phyloP scores from a whole-genome alignment of 2,888 invertebrate genomes.

The Drosophila mettleri region DNA sequence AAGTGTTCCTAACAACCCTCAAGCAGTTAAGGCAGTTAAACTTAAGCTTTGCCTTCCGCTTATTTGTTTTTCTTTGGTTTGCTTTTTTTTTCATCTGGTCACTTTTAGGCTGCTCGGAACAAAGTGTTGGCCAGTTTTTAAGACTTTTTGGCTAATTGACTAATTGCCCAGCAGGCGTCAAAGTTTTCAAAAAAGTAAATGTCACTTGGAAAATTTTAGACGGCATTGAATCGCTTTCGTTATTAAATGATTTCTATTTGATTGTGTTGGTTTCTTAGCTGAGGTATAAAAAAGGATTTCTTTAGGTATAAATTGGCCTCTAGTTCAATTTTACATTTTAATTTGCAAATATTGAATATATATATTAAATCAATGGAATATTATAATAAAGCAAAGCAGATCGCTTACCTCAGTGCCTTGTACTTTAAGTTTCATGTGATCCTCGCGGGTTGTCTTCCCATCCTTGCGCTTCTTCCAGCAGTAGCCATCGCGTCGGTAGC shows the following conservation, averaged over 20 bases:
- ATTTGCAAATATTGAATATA: too few species aligned
- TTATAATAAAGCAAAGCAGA: too few species aligned
- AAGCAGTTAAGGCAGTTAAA: constrained; percentile 36
- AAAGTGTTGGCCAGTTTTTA: constrained; percentile 12
- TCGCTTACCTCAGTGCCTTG: constrained; percentile 96
- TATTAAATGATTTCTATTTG: too few species aligned
- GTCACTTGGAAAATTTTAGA: not conserved
- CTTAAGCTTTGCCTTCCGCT: constrained; percentile 50
- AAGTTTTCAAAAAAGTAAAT: not conserved
- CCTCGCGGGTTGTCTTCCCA: constrained; percentile 98
- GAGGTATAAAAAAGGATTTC: too few species aligned
- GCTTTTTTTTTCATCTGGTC: constrained; percentile 32
- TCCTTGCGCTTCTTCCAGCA: constrained; percentile 99
- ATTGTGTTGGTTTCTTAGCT: too few species aligned
- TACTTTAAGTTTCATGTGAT: constrained; percentile 99
- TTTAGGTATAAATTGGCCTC: too few species aligned
- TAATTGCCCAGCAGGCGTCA: constrained; percentile 60
- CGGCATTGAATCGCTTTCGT: too few species aligned
- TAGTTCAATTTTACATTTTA: too few species aligned
- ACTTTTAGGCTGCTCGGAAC: constrained; percentile 45
- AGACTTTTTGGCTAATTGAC: constrained; percentile 63
- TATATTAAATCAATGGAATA: too few species aligned
- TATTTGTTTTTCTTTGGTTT: constrained; percentile 49
- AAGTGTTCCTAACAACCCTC: constrained; percentile 31
- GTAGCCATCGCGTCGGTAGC: constrained; percentile 98